Evolutionary conservation across 2,113 vertebrate species (phyloP), one percentile per base, ranked within the genome.

Genomic region (Piliocolobus tephrosceles): DNA sequence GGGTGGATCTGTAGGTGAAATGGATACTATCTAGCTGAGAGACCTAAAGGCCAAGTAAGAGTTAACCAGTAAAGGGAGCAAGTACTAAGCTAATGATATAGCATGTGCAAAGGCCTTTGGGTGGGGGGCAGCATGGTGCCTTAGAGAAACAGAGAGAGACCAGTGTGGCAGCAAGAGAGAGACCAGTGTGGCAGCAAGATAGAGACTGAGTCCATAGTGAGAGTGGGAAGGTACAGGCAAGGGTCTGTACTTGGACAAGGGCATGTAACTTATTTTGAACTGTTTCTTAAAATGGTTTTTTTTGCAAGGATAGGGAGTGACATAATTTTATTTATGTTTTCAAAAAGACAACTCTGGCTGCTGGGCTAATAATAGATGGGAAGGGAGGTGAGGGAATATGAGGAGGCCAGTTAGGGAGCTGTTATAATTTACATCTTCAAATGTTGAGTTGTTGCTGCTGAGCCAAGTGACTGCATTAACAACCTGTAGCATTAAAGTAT

Each of bases 241-340:
- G 50, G 47, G 2, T 1, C 17, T 82, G 18, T 58, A 17, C 66
- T 76, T 87, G 20, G 4, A 11, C 16, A 6, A 27, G 47, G 25
- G 6, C 8, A 3, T 30, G 27, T 5, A n/a, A 52, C 52, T 70
- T 35, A 57, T 58, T 95, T 88, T 43, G 5, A 58, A 57, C 38
- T 57, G 5, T 47, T 80, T 80, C 25, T 80, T 78, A 17, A 45
- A 73, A 82, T 23, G 8, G 2, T 80, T 89, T 86, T 89, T 86
- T 70, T 45, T 52, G 90, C 22, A 47, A 94, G 32, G 47, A 70
- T 0, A 13, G 8, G 13, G 17, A 14, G 6, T 73, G 57, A 47
- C 8, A 20, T 55, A 6, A 88, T 88, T 95, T 90, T 76, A 72
- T 84, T 81, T n/a, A 72, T 93, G 58, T 88, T 87, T 96, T 83